phyloP scores from a whole-genome alignment of 1,140 invertebrate species.

The Drosophila burlai region DNA sequence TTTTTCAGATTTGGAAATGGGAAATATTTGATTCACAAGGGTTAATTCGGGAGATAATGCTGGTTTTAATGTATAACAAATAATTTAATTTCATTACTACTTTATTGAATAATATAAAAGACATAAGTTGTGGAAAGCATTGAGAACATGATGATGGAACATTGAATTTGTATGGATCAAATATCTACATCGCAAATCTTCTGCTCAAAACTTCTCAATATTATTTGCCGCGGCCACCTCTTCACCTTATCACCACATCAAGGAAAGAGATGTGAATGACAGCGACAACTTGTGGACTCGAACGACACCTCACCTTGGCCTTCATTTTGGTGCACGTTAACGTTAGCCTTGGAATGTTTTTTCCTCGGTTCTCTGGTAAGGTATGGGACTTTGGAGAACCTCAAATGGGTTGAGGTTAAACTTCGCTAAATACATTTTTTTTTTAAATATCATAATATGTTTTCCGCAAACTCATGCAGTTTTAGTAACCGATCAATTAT shows the following conservation, averaged over 20 bases:
- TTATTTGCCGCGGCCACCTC: neutral
- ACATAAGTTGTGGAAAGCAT: neutral
- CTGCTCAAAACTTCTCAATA: slow-evolving; percentile 1
- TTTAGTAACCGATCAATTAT: neutral
- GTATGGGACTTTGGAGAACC: slow-evolving; percentile 1
- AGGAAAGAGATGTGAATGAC: slow-evolving; percentile 6
- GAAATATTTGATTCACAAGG: neutral
- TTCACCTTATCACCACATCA: slow-evolving; percentile 2
- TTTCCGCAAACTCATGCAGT: neutral
- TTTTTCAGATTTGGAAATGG: neutral
- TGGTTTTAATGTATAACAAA: neutral
- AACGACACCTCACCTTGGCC: slow-evolving; percentile 14
- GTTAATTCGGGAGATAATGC: neutral
- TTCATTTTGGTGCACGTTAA: slow-evolving; percentile 11
- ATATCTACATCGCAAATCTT: slow-evolving; percentile 1
- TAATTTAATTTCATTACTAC: neutral
- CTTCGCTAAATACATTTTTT: neutral
- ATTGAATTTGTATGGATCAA: neutral
- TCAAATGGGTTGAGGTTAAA: neutral
- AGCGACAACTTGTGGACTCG: slow-evolving; percentile 7
- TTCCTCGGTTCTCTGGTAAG: slow-evolving; percentile 8
- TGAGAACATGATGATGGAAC: slow-evolving; percentile 7
- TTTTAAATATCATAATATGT: neutral
- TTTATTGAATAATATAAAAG: neutral
- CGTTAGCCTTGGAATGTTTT: slow-evolving; percentile 8